Evolutionary conservation across 1,140 invertebrate genomes (phyloP).

Genomic region (Aphelinus atriplicis): DNA sequence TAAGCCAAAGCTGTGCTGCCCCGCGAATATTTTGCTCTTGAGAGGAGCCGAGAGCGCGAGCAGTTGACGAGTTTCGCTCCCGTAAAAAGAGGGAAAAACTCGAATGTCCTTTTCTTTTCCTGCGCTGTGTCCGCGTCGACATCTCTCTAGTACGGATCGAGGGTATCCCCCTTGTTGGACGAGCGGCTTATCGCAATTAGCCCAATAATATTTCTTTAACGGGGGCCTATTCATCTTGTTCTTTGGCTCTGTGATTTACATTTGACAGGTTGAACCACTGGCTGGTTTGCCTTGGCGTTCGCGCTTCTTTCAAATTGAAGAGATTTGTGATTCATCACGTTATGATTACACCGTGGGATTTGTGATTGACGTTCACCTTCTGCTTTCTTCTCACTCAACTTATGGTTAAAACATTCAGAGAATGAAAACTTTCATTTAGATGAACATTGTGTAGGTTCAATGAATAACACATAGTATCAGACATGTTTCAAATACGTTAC

Average conservation of each 20-base stretch:
- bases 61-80: constrained; percentile 40
- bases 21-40: constrained; percentile 61
- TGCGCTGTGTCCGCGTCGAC: constrained; percentile 25
- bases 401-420: no score
- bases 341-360: no score
- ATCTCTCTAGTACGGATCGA: constrained; percentile 20
- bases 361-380: constrained; percentile 21
- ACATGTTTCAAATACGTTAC: no score
- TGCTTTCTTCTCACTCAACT: no score
- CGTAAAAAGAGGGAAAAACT: constrained; percentile 52
- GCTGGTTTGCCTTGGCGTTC: not conserved
- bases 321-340: constrained; percentile 36
- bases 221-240: constrained; percentile 3
- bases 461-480: no score
- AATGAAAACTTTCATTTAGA: no score
- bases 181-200: constrained; percentile 38
- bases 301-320: constrained; percentile 26
- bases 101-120: constrained; percentile 36
- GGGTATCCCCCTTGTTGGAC: constrained; percentile 24
- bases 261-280: constrained; percentile 23
- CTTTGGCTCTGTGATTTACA: constrained; percentile 7
- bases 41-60: constrained; percentile 46
- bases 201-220: constrained; percentile 40
- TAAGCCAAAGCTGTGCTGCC: constrained; percentile 56
- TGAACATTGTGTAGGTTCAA: no score